phyloP scores from a whole-genome alignment of 1,140 invertebrate genomes.

The Drosophila punjabiensis region DNA sequence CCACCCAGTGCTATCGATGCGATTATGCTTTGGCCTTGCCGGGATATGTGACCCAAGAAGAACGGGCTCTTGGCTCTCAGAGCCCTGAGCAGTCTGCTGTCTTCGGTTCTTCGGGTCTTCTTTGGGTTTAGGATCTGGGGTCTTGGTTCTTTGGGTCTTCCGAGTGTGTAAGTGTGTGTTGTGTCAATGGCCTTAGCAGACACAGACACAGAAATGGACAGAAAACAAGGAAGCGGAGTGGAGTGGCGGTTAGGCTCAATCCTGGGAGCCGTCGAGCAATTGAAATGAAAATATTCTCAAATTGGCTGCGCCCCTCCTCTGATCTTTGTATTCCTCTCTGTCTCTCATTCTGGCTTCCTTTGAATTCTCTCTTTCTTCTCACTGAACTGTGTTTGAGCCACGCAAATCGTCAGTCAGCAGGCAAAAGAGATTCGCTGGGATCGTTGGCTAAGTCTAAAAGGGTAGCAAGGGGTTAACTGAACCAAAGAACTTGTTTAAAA shows the following conservation, averaged over 20 bases:
- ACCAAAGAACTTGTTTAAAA: not conserved
- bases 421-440: constrained; percentile 33
- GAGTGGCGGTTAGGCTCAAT: constrained; percentile 46
- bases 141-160: constrained; percentile 4
- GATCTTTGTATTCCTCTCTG: constrained; percentile 2
- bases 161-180: constrained; percentile 38
- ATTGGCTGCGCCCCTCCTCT: constrained; percentile 72
- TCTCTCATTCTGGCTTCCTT: constrained; percentile 26
- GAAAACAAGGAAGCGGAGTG: constrained; percentile 7
- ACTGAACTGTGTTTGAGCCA: constrained; percentile 40
- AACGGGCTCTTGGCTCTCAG: constrained; percentile 17
- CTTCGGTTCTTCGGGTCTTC: constrained; percentile 1
- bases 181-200: constrained; percentile 73
- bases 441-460: constrained; percentile 21
- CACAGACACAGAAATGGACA: constrained; percentile 38
- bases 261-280: constrained; percentile 69
- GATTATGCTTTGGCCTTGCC: constrained; percentile 32
- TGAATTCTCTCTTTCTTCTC: constrained; percentile 3
- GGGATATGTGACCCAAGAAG: constrained; percentile 41
- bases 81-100: constrained; percentile 40
- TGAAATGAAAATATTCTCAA: constrained; percentile 85
- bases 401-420: constrained; percentile 61
- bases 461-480: constrained; percentile 8
- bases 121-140: not conserved
- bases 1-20: constrained; percentile 17